Conservation (phyloP, 2,797 vertebrate genomes). For the Perdix hodgsoniae region DNA sequence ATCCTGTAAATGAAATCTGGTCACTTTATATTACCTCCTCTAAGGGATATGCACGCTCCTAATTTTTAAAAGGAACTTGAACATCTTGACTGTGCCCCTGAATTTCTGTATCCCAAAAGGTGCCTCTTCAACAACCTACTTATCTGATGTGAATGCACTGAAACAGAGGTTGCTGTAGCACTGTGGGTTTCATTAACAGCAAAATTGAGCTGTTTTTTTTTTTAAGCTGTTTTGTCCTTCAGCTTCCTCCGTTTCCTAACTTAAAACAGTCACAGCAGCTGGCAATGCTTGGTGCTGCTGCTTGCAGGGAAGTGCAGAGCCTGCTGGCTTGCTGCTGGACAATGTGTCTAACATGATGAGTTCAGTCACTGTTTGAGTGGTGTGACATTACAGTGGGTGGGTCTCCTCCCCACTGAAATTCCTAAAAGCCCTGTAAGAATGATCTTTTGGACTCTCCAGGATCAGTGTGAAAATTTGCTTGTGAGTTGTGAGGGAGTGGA, state of each 20-base stretch:
- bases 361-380: neutral
- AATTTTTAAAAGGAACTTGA: neutral
- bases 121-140: neutral
- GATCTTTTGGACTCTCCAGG: neutral
- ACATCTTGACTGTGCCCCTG: neutral
- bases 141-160: neutral
- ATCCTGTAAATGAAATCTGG: neutral
- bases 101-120: neutral
- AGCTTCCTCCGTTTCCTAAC: neutral
- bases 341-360: rapidly evolving
- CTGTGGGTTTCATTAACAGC: neutral
- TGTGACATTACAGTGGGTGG: neutral
- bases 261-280: neutral
- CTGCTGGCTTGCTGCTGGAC: neutral
- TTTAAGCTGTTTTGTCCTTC: neutral
- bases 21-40: neutral
- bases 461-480: neutral
- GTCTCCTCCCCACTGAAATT: neutral
- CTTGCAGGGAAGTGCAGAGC: neutral
- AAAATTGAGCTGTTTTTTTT: neutral
- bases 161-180: neutral
- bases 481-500: neutral
- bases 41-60: neutral
- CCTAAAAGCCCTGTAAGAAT: neutral
- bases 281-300: neutral